Percentiles rank a stretch among this genome's conserved stretches.
Conservation (phyloP, 64 coral and sea anemone species). For the Hydrozoanthus tunicans region DNA sequence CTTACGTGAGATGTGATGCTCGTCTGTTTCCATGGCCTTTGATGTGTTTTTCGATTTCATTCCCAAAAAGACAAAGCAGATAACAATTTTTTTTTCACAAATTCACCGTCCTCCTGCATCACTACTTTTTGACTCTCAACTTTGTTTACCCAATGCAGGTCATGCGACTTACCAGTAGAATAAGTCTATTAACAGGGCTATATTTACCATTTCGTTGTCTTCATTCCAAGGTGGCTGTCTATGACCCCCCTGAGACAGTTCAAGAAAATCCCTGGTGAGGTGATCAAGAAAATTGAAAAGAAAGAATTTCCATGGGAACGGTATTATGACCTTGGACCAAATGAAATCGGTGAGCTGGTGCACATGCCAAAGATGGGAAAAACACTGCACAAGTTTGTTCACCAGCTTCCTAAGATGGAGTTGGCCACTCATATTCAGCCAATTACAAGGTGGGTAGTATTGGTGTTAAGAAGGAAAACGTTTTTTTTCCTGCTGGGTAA, state of each 20-base stretch:
- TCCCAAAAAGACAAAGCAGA: too few relatives aligned
- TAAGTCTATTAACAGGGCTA: too few relatives aligned
- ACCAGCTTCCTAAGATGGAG: conserved; percentile 98
- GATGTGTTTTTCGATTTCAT: too few relatives aligned
- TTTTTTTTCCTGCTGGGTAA: too few relatives aligned
- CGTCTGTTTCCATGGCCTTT: too few relatives aligned
- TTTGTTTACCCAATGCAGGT: too few relatives aligned
- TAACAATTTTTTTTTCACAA: too few relatives aligned
- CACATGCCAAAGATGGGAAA: conserved; percentile 99
- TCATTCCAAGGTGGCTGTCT: conserved; percentile 86
- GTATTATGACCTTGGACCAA: conserved; percentile 94
- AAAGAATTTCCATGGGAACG: conserved; percentile 99
- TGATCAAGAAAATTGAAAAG: conserved; percentile 99
- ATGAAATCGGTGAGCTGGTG: conserved; percentile 96
- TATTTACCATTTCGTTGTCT: too few relatives aligned
- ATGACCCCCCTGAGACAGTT: conserved; percentile 98
- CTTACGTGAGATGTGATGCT: too few relatives aligned
- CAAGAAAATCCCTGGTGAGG: conserved; percentile 97
- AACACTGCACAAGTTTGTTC: conserved; percentile 96
- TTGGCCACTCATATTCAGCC: conserved; percentile 98
- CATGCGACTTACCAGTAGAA: too few relatives aligned
- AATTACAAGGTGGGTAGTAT: conserved; percentile 78
- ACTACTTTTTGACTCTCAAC: too few relatives aligned
- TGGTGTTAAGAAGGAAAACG: not conserved
- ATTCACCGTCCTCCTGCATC: too few relatives aligned